Evolutionary conservation across 1,140 invertebrate species (phyloP), one percentile per base, ranked within the genome.

Genomic region (Leptonema lineaticorne): DNA sequence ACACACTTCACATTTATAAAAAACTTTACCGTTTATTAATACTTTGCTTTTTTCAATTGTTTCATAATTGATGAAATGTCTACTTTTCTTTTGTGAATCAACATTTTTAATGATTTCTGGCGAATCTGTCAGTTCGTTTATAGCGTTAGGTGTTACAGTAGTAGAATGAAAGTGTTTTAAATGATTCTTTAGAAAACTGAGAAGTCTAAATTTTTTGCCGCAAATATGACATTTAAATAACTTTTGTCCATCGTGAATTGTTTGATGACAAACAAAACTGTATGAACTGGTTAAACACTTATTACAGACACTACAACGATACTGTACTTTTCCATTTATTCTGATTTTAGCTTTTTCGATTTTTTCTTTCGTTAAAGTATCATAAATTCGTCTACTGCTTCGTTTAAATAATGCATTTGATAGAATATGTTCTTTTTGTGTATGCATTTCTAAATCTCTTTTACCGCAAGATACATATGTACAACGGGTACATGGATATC

Each of bases 1-100:
- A 69, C 88, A 89, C 0, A 82, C 76, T 33, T 78, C 78, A 67
- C 87, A 88, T 9, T 83, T 81, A 72, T 86, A 87, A 73, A 82
- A 85, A 7, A 79, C 74, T 20, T 75, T 77, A 6, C 80, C 82
- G 41, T 83, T 76, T 0, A 81, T 75, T n/a, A 81, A 76, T 24
- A 83, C 76, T 70, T 77, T 79, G 0, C 80, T 82, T 1, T 75
- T 73, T 68, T 80, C 76, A 6, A 83, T 74, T 6, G 76, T 68
- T 27, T 81, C 77, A 27, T 78, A 76, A 60, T 83, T 76, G 3
- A 79, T 68, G 68, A 74, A 78, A 9, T 73, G 74, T 18, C 74
- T 60, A 68, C 75, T 78, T 26, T 73, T 30, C 70, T 27, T 37
- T 64, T 68, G 41, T 73, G 74, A 37, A 9, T n/a, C 14, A 45